phyloP scores from a whole-genome alignment of 1,140 invertebrate genomes.

The Bradynema listronoti region DNA sequence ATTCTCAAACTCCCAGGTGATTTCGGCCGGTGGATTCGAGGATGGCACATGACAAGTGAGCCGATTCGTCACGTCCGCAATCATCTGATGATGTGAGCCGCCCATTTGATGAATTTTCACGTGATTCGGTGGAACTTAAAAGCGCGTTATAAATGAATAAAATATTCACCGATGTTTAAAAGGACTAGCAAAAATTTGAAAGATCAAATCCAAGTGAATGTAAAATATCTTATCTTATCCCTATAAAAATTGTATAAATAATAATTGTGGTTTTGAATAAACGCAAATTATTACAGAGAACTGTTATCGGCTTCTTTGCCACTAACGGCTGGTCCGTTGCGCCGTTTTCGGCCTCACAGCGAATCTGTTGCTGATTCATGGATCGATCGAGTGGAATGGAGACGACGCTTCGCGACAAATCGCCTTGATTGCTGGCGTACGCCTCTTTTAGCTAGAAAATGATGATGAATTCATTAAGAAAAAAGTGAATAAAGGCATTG shows the following conservation, averaged over 20 bases:
- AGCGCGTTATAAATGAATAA: too few relatives aligned
- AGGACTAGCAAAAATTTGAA: too few relatives aligned
- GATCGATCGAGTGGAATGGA: conserved; percentile 45
- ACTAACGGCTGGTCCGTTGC: conserved; percentile 79
- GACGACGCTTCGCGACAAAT: conserved; percentile 37
- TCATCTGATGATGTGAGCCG: conserved; percentile 26
- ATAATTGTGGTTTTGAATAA: background rate
- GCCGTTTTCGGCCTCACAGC: conserved; percentile 83
- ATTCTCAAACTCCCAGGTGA: conserved; percentile 79
- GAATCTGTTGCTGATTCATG: conserved; percentile 63
- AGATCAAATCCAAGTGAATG: too few relatives aligned
- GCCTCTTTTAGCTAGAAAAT: conserved; percentile 46
- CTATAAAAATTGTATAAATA: conserved; percentile 6
- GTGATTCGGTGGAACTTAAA: conserved; percentile 86
- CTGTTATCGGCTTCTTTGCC: conserved; percentile 73
- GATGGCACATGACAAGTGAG: conserved; percentile 81
- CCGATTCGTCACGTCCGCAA: conserved; percentile 56
- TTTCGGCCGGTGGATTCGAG: conserved; percentile 81
- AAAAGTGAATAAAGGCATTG: too few relatives aligned
- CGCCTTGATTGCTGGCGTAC: conserved; percentile 37
- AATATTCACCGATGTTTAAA: too few relatives aligned
- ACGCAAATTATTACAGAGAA: conserved; percentile 75
- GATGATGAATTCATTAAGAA: too few relatives aligned
- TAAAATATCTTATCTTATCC: too few relatives aligned
- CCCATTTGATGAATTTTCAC: conserved; percentile 61